phyloP scores from a whole-genome alignment of 2,888 invertebrate species.

The Cerastis rubricosa region DNA sequence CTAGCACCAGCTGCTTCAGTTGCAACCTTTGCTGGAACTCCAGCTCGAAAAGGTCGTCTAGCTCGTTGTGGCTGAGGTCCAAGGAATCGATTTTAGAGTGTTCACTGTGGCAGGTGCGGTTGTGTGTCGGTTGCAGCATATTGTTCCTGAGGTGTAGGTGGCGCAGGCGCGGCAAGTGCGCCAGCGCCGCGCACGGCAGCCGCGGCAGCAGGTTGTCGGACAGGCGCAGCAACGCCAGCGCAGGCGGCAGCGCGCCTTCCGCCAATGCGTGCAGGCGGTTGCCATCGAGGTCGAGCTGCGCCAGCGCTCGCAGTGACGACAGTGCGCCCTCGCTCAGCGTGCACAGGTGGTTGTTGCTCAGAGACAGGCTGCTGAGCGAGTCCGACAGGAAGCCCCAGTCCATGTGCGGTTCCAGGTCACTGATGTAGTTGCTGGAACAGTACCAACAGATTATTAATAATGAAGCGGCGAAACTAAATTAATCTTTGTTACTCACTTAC shows the following conservation, averaged over 20 bases:
- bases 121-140: constrained; percentile 70
- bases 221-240: constrained; percentile 92
- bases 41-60: constrained; percentile 91
- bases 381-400: constrained; percentile 94
- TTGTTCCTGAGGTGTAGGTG: constrained; percentile 92
- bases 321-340: constrained; percentile 87
- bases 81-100: constrained; percentile 93
- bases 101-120: constrained; percentile 76
- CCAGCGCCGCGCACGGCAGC: constrained; percentile 90
- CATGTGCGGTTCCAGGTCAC: constrained; percentile 70
- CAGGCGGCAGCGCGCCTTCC: constrained; percentile 90
- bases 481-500: constrained; percentile 84
- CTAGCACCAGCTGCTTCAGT: constrained; percentile 93
- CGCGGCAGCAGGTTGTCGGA: constrained; percentile 92
- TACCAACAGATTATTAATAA: not conserved
- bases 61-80: constrained; percentile 94
- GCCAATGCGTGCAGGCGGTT: constrained; percentile 92
- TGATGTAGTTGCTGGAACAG: constrained; percentile 93
- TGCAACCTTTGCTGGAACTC: constrained; percentile 92
- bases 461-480: not conserved
- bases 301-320: constrained; percentile 91
- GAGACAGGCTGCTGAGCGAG: constrained; percentile 93
- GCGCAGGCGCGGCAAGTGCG: constrained; percentile 90
- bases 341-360: constrained; percentile 94
- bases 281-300: constrained; percentile 92